These are phyloP conservation scores for Apamea monoglypha DNA, from an alignment of 2,888 invertebrate species.

Conservation along the genomic window DNA sequence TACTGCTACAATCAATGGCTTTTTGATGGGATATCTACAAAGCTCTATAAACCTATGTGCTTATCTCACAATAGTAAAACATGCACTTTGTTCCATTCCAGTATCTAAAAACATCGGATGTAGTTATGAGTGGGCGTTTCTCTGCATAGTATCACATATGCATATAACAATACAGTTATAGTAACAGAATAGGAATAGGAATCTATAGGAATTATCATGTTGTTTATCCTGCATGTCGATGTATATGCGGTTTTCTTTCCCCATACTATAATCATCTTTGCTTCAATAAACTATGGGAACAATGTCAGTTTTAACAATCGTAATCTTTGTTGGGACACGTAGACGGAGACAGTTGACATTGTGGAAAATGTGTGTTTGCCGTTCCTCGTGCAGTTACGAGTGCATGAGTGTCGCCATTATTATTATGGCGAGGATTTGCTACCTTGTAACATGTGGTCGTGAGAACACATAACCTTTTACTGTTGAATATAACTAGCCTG, in stretches of 20 bases:
- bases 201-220: constrained; percentile 22
- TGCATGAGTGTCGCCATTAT: constrained; percentile 15
- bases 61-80: constrained; percentile 37
- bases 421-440: not conserved
- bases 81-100: constrained; percentile 37
- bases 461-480: not conserved
- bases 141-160: constrained; percentile 26
- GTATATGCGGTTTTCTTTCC: constrained; percentile 17
- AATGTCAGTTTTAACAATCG: constrained; percentile 40
- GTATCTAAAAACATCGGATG: constrained; percentile 47
- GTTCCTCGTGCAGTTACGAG: constrained; percentile 15
- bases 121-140: constrained; percentile 43
- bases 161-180: constrained; percentile 19
- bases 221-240: constrained; percentile 28
- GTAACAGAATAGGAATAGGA: too few relatives aligned
- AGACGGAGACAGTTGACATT: constrained; percentile 19
- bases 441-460: not conserved
- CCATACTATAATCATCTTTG: constrained; percentile 1
- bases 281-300: not conserved
- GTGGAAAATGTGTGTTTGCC: constrained; percentile 26
- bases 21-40: constrained; percentile 32
- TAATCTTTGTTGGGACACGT: constrained; percentile 30
- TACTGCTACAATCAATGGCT: constrained; percentile 23
- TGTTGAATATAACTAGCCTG: not conserved
- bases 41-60: constrained; percentile 13